Evolutionary conservation across 2,888 invertebrate species (phyloP).

Genomic region (Epinotia demarniana): DNA sequence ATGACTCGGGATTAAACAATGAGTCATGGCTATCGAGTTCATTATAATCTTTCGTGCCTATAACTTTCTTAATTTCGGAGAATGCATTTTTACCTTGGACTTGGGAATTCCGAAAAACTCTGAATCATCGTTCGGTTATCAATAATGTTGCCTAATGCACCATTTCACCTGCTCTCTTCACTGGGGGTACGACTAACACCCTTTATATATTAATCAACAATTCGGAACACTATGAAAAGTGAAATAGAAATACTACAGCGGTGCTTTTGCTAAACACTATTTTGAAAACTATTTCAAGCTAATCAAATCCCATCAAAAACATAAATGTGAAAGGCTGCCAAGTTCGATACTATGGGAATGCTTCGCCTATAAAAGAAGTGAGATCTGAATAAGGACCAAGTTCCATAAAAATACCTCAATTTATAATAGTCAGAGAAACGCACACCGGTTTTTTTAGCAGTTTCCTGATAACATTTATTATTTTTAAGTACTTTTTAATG

Average conservation of each 20-base stretch:
- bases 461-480: too few relatives aligned
- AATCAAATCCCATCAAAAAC: too few relatives aligned
- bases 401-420: too few relatives aligned
- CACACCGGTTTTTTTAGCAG: too few relatives aligned
- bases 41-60: background rate
- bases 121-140: conserved; percentile 24
- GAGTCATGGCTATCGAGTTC: conserved; percentile 26
- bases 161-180: conserved; percentile 11
- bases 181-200: background rate
- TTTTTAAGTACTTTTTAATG: too few relatives aligned
- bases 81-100: conserved; percentile 36
- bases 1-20: conserved; percentile 14
- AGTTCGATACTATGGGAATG: too few relatives aligned
- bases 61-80: background rate
- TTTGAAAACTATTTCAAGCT: background rate
- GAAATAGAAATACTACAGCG: background rate
- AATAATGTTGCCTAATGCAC: conserved; percentile 13
- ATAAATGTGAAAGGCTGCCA: too few relatives aligned
- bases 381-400: too few relatives aligned
- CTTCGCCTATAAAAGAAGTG: too few relatives aligned
- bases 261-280: background rate
- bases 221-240: background rate
- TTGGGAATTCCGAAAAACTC: conserved; percentile 18
- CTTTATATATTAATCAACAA: background rate
- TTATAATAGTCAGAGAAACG: too few relatives aligned